Evolutionary conservation across 1,140 invertebrate species (phyloP).

Genomic region (Drosophila fuyamai): DNA sequence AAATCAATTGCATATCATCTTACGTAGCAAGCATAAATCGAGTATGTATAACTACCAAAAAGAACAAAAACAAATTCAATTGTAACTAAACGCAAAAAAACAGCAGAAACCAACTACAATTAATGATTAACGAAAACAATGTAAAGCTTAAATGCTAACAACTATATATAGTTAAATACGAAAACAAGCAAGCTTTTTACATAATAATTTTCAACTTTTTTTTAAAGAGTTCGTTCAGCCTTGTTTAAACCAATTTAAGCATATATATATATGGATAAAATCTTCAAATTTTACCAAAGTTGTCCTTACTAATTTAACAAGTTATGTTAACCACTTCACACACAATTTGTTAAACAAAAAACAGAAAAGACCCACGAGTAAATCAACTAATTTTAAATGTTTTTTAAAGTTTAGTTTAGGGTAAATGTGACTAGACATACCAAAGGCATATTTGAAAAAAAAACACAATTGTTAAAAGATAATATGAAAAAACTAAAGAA

Average conservation of each 20-base stretch:
- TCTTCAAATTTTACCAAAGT: slow-evolving; percentile 81
- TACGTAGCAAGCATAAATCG: slow-evolving; percentile 62
- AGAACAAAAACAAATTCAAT: slow-evolving; percentile 40
- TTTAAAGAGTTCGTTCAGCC: slow-evolving; percentile 46
- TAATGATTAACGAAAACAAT: slow-evolving; percentile 51
- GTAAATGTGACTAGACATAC: slow-evolving; percentile 81
- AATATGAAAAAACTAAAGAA: slow-evolving; percentile 39
- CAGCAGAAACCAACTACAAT: slow-evolving; percentile 60
- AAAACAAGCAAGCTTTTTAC: slow-evolving; percentile 45
- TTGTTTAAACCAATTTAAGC: slow-evolving; percentile 55
- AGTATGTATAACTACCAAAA: slow-evolving; percentile 39
- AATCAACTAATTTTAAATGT: slow-evolving; percentile 51
- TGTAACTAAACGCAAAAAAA: slow-evolving; percentile 60
- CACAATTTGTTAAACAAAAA: slow-evolving; percentile 64
- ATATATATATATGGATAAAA: slow-evolving; percentile 48
- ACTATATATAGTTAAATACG: slow-evolving; percentile 36
- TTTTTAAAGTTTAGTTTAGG: slow-evolving; percentile 72
- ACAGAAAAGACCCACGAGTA: slow-evolving; percentile 33
- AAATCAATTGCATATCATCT: slow-evolving; percentile 83
- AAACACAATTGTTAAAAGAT: slow-evolving; percentile 42
- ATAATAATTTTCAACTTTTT: slow-evolving; percentile 30
- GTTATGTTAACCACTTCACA: slow-evolving; percentile 59
- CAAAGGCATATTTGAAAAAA: slow-evolving; percentile 78
- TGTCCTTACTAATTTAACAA: slow-evolving; percentile 81
- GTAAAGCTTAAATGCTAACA: slow-evolving; percentile 52